Evolutionary conservation across 1,140 invertebrate genomes (phyloP).

Genomic region (Oryzaephilus surinamensis): DNA sequence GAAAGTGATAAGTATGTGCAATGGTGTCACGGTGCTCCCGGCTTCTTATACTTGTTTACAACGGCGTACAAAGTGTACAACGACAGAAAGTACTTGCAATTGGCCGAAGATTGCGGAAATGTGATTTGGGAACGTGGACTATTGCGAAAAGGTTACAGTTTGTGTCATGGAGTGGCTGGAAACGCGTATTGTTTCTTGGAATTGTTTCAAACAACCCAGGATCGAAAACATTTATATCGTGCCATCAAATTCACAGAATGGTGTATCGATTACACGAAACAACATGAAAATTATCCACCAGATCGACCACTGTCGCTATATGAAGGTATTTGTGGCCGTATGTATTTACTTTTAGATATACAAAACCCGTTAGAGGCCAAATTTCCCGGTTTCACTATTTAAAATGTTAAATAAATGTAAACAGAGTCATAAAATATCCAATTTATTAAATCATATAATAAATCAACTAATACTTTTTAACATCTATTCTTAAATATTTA

Average conservation of each 20-base stretch:
- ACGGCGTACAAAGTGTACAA: slow-evolving; percentile 62
- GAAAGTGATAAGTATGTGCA: slow-evolving; percentile 71
- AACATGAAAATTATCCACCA: slow-evolving; percentile 52
- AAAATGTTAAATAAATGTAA: slow-evolving; percentile 12
- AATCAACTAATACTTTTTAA: slow-evolving; percentile 30
- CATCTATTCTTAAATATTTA: slow-evolving; percentile 12
- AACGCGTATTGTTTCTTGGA: slow-evolving; percentile 83
- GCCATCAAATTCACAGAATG: slow-evolving; percentile 76
- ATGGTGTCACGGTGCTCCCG: slow-evolving; percentile 93
- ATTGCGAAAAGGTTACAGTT: slow-evolving; percentile 79
- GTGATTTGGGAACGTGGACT: slow-evolving; percentile 77
- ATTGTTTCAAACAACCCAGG: slow-evolving; percentile 69
- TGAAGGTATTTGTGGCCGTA: slow-evolving; percentile 66
- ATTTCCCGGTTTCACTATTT: slow-evolving; percentile 48
- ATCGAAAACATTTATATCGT: slow-evolving; percentile 59
- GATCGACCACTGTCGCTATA: slow-evolving; percentile 77
- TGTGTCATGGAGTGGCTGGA: slow-evolving; percentile 87
- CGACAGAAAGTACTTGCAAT: slow-evolving; percentile 62
- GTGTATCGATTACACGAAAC: slow-evolving; percentile 61
- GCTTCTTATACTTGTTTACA: slow-evolving; percentile 66
- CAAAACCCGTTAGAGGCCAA: slow-evolving; percentile 46
- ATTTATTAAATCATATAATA: slow-evolving; percentile 22
- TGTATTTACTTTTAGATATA: slow-evolving; percentile 61
- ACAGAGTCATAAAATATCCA: slow-evolving; percentile 25
- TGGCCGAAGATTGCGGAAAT: slow-evolving; percentile 60